phyloP scores from a whole-genome alignment of 2,797 vertebrate species.

The Kryptolebias ocellatus region DNA sequence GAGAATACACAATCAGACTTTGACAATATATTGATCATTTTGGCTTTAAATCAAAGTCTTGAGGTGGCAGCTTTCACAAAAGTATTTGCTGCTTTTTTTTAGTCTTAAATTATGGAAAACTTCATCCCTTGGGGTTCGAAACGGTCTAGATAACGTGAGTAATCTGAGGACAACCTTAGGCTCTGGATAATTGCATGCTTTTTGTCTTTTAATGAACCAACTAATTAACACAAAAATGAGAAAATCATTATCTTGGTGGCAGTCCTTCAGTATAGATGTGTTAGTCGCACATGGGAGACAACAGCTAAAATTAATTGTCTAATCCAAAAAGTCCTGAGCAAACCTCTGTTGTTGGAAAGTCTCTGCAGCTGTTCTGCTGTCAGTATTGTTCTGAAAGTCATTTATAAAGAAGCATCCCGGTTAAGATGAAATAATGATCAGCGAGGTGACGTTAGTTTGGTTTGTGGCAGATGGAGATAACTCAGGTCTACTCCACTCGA shows the following conservation, averaged over 20 bases:
- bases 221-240: constrained; percentile 13
- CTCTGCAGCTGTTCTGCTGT: constrained; percentile 3
- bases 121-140: not conserved
- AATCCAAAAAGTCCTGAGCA: constrained; percentile 2
- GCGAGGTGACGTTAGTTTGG: not conserved
- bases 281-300: constrained; percentile 2
- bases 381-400: not conserved
- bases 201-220: constrained; percentile 19
- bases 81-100: not conserved
- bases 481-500: constrained; percentile 76
- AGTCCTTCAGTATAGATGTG: not conserved
- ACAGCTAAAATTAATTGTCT: constrained; percentile 18
- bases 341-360: constrained; percentile 21
- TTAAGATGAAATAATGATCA: not conserved
- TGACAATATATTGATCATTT: not conserved
- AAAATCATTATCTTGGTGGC: constrained; percentile 11
- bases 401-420: not conserved
- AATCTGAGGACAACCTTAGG: constrained; percentile 10
- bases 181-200: not conserved
- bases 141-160: not conserved
- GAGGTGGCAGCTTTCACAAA: not conserved
- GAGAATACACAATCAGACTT: too few relatives aligned
- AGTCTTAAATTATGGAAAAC: not conserved
- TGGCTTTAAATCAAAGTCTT: not conserved
- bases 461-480: constrained; percentile 76